These are phyloP conservation scores for Lithobates pipiens DNA, from an alignment of 2,797 vertebrate genomes.

Conservation along the genomic window DNA sequence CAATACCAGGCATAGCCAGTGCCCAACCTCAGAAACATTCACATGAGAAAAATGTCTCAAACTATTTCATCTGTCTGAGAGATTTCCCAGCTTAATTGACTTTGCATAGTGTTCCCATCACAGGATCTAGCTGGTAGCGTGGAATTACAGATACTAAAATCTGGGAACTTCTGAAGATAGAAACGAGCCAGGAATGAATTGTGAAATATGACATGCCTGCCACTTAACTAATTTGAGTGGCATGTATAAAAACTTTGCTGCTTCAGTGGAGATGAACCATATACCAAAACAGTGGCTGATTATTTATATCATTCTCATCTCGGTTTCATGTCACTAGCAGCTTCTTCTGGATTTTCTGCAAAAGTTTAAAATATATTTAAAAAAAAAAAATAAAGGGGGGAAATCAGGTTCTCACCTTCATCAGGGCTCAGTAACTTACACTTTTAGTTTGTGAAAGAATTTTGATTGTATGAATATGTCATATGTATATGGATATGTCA, in stretches of 20 bases:
- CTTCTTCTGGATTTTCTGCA: neutral
- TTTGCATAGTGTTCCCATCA: slow-evolving; percentile 85
- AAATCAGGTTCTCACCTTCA: neutral
- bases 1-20: slow-evolving; percentile 70
- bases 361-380: neutral
- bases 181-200: slow-evolving; percentile 69
- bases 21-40: slow-evolving; percentile 76
- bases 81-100: slow-evolving; percentile 83
- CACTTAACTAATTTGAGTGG: slow-evolving; percentile 11
- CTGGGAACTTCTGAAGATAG: slow-evolving; percentile 70
- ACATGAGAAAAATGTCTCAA: slow-evolving; percentile 81
- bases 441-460: too few species aligned
- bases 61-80: slow-evolving; percentile 85
- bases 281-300: slow-evolving; percentile 7
- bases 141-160: slow-evolving; percentile 75
- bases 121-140: slow-evolving; percentile 78
- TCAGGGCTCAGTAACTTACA: too few species aligned
- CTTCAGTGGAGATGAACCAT: slow-evolving; percentile 7
- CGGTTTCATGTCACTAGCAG: neutral
- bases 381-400: neutral
- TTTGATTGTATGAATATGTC: too few species aligned
- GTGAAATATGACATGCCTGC: slow-evolving; percentile 39
- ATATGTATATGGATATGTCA: too few species aligned
- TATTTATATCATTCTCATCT: slow-evolving; percentile 9
- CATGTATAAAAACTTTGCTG: slow-evolving; percentile 10